phyloP scores from a whole-genome alignment of 2,797 vertebrate genomes.

The Chelidonichthys spinosus region DNA sequence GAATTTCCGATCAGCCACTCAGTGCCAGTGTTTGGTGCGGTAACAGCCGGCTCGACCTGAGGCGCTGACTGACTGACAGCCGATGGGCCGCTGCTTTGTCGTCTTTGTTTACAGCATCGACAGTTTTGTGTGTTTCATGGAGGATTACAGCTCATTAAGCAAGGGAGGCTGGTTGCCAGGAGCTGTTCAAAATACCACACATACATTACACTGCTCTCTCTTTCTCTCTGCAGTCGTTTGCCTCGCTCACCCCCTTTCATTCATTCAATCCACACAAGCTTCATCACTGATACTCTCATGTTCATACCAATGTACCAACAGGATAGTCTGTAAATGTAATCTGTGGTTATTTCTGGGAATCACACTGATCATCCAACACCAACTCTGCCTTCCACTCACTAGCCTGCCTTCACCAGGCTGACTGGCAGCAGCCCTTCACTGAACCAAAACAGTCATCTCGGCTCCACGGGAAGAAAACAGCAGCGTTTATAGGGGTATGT shows the following conservation, averaged over 20 bases:
- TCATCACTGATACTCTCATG: neutral
- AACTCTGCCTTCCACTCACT: no score
- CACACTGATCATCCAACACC: no score
- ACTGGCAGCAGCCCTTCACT: no score
- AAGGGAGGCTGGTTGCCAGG: constrained; percentile 31
- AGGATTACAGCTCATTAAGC: constrained; percentile 75
- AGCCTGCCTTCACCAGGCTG: no score
- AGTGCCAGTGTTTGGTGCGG: constrained; percentile 4
- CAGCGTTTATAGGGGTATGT: no score
- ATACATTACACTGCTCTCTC: neutral
- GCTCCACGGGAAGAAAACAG: no score
- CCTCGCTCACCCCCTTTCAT: neutral
- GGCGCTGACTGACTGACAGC: constrained; percentile 59
- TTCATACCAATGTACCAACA: neutral
- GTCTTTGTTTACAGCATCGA: constrained; percentile 66
- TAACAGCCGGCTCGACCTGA: constrained; percentile 26
- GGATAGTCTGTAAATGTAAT: no score
- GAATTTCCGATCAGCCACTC: constrained; percentile 26
- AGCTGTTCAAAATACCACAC: constrained; percentile 9
- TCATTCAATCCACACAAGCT: neutral
- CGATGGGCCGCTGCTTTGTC: constrained; percentile 54
- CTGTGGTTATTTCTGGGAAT: no score
- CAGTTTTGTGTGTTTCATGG: constrained; percentile 67
- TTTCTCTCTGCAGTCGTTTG: neutral
- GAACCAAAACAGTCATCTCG: no score